Percentiles rank a stretch among this genome's conserved stretches.
These are phyloP conservation scores for Troilus luridus DNA, from an alignment of 2,888 invertebrate genomes.

Conservation along the genomic window DNA sequence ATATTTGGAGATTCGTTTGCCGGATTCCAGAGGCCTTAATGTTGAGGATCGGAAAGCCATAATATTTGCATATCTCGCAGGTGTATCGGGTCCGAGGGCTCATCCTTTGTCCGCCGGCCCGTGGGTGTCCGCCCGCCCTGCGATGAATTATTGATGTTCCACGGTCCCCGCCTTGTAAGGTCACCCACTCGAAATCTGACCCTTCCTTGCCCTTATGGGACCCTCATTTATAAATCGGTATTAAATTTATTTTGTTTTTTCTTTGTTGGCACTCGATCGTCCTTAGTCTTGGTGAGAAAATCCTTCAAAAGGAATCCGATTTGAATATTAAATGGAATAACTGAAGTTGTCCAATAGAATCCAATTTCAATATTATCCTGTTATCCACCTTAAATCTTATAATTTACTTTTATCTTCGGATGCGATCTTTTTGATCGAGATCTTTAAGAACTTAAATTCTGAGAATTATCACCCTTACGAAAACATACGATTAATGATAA, in stretches of 20 bases:
- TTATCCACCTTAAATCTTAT: background rate
- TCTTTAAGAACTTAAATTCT: background rate
- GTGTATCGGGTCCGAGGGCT: slow-evolving; percentile 48
- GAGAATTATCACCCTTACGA: background rate
- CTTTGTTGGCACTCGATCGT: background rate
- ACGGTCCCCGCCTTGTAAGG: slow-evolving; percentile 31
- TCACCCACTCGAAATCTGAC: slow-evolving; percentile 54
- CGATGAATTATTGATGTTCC: slow-evolving; percentile 49
- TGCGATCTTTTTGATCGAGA: background rate
- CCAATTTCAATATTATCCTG: background rate
- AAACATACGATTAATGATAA: background rate
- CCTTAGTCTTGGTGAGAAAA: background rate
- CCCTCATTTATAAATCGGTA: background rate
- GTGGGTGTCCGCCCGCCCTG: slow-evolving; percentile 51
- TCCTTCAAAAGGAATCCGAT: background rate
- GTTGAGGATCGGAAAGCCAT: background rate
- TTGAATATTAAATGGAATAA: background rate
- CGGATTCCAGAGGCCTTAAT: background rate
- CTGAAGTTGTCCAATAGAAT: background rate
- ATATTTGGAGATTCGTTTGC: background rate
- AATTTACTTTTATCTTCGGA: background rate
- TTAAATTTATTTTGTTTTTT: no score
- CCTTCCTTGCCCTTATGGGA: slow-evolving; percentile 39
- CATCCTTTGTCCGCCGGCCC: slow-evolving; percentile 52
- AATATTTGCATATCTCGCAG: slow-evolving; percentile 54